Conservation (phyloP, 2,797 vertebrate species). For the Melanotaenia boesemani region DNA sequence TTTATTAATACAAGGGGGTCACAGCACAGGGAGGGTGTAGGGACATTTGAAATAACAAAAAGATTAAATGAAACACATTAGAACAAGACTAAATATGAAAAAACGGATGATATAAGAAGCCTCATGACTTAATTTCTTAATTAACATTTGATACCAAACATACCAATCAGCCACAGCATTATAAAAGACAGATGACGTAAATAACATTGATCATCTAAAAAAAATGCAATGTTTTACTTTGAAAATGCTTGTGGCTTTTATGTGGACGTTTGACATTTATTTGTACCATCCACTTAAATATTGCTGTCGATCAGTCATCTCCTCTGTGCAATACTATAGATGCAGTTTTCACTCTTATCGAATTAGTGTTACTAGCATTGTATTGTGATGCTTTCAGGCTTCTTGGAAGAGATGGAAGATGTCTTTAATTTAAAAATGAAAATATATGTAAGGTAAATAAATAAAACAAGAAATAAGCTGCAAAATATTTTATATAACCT, state of each 20-base stretch:
- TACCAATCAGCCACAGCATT: background rate
- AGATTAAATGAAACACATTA: background rate
- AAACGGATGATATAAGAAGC: background rate
- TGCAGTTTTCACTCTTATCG: conserved; percentile 7
- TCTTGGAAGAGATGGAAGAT: background rate
- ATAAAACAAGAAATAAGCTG: background rate
- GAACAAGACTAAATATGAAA: background rate
- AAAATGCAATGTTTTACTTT: background rate
- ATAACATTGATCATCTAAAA: background rate
- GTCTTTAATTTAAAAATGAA: background rate
- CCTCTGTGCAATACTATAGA: background rate
- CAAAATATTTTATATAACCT: background rate
- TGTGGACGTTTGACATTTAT: background rate
- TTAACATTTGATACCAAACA: background rate
- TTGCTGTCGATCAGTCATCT: background rate
- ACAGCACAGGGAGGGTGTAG: background rate
- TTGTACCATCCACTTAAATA: background rate
- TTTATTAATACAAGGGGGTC: background rate
- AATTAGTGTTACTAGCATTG: conserved; percentile 1
- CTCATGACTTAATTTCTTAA: background rate
- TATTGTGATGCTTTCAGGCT: background rate
- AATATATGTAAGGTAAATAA: background rate
- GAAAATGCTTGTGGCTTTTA: background rate
- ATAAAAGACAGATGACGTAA: background rate
- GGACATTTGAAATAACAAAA: background rate